These are phyloP conservation scores for Sciurus niger DNA, from an alignment of 2,113 vertebrate genomes.

Conservation along the genomic window DNA sequence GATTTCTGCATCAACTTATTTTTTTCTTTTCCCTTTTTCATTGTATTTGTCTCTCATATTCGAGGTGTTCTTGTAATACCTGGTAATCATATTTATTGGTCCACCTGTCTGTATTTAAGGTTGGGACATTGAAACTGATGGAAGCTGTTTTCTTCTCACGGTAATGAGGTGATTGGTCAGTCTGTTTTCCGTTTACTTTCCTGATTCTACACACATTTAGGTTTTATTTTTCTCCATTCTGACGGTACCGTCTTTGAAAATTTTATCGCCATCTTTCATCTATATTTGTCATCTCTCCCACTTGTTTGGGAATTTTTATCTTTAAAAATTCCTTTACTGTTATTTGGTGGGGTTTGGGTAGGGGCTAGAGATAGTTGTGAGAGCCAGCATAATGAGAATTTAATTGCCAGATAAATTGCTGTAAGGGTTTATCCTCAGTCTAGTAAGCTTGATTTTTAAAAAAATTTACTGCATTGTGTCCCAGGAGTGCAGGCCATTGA, in stretches of 20 bases:
- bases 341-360: neutral
- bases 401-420: slow-evolving; percentile 21
- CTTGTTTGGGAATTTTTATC: neutral
- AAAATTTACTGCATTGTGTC: neutral
- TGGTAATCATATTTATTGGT: neutral
- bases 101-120: neutral
- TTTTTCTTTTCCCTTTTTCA: neutral
- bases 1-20: neutral
- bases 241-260: neutral
- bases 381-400: neutral
- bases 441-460: neutral
- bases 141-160: neutral
- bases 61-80: neutral
- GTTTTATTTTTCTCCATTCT: slow-evolving; percentile 35
- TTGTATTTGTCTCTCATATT: neutral
- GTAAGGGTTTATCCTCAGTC: neutral
- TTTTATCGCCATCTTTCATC: neutral
- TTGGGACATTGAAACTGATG: neutral
- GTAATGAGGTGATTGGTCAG: neutral
- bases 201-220: neutral
- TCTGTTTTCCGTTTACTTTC: slow-evolving; percentile 29
- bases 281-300: neutral
- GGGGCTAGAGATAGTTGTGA: neutral
- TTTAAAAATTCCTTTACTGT: slow-evolving; percentile 26
- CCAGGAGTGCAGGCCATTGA: neutral